Base-by-base conservation (phyloP, 1,140 invertebrate genomes). In the Ladona fulva region DNA sequence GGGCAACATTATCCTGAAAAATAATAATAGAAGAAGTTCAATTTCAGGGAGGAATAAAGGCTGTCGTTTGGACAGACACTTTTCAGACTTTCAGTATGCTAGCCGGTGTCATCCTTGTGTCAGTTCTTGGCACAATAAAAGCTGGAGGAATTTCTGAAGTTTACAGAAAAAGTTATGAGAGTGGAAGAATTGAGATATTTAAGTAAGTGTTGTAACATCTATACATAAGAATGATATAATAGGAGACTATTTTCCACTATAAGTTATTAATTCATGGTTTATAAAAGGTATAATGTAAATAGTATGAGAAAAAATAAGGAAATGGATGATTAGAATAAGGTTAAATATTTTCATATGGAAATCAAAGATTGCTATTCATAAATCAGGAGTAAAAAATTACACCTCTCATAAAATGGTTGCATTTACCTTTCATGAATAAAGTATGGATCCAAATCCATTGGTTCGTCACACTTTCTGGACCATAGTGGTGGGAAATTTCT, bases 61-160 rank as follows among this genome's bases (percentile, higher is more conserved):
- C 96, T 6, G 95, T 97, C 0, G 91, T 98, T 80, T 95, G 95
- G 88, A 95, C 96, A 0, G 96, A 98, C 84, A 91, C 95, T 0
- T 93, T 98, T 80, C 96, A 94, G 89, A 89, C 91, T 42, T 73
- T 82, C 14, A 81, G 89, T 16, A 89, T 89, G 85, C 87, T 93
- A 77, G 87, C 87, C 0, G 92, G 92, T 0, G 87, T 94, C 11
- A 84, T 94, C 0, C 84, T 88, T 0, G 90, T 95, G 0, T 85
- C 91, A 0, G 83, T 92, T 0, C 85, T 92, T 79, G 94, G 93
- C 1, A 89, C 90, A 0, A 78, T 86, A 0, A 87, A 89, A 24
- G 87, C 89, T 12, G 93, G 93, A 6, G 91, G 93, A 0, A 80
- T 93, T 0, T 78, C 79, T 0, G 86, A 88, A 76, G 91, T 95